Base-by-base conservation (phyloP, 2,113 vertebrate genomes). In the Alethe castanea region DNA sequence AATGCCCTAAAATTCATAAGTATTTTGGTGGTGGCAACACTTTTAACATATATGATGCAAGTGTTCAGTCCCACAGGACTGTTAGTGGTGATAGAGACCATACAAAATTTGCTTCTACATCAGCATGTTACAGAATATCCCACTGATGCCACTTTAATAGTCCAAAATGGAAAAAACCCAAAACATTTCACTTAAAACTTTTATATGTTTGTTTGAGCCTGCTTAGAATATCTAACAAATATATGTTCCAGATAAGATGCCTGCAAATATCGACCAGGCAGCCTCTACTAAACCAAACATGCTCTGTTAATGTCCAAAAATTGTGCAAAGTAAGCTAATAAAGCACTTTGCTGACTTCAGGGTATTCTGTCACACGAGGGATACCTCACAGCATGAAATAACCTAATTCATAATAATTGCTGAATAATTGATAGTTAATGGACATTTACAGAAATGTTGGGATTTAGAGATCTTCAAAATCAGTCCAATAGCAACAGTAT, bases 281-380 rank as follows among this genome's bases (percentile, higher is more conserved):
- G 15, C 15, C 16, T 35, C 56, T 50, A 1, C 1, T 20, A 36
- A 67, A 26, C 20, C 6, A 72, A 17, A 22, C 11, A 16, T 11
- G 29, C 8, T n/a, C 54, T 62, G 1, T 29, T 38, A 23, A 1
- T 25, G 14, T 18, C 40, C 1, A 1, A 45, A 56, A 50, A 5
- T 2, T 7, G n/a, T 47, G 57, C n/a, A 38, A 23, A 29, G 8
- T 7, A 78, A 70, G 24, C 7, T 48, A 16, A 82, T 8, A 66
- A 2, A 79, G 53, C 19, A 25, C 2, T 14, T 11, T 19, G 17
- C 8, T 26, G 3, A 25, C 28, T 50, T 48, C 38, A 29, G 44
- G 35, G 19, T 12, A 16, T 78, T 77, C 54, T 81, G 17, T 26
- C 54, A 33, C 40, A 31, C 28, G 28, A 74, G 18, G 8, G 17